Conservation (phyloP, 1,140 invertebrate genomes). For the Metopolophium dirhodum region DNA sequence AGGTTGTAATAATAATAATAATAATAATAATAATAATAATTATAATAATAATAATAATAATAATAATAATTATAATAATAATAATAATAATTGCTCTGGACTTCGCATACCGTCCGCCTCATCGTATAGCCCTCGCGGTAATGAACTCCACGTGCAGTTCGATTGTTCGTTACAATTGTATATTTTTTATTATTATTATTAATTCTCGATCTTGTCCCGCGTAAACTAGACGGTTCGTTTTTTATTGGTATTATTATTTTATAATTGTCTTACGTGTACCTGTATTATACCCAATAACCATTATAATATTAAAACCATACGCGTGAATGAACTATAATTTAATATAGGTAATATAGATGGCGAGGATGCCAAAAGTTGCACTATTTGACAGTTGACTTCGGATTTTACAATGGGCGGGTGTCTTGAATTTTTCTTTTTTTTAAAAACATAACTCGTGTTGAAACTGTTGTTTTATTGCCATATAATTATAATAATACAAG, state of each 20-base stretch:
- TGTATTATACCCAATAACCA: background rate
- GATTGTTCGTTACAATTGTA: background rate
- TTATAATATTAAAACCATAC: background rate
- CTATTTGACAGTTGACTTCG: no score
- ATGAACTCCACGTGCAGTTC: background rate
- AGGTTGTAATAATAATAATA: background rate
- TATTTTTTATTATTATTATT: background rate
- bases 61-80: background rate
- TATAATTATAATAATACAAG: no score
- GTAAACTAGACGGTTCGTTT: background rate
- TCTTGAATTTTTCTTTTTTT: no score
- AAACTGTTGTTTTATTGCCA: no score
- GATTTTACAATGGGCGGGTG: no score
- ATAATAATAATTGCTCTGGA: background rate
- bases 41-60: background rate
- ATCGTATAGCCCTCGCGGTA: background rate
- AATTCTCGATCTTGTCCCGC: background rate
- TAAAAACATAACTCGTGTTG: no score
- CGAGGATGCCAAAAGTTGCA: no score
- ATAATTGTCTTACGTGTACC: background rate
- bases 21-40: conserved; percentile 5
- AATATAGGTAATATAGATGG: no score
- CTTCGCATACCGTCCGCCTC: background rate
- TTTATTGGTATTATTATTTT: background rate
- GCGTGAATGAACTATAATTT: no score